Base-by-base conservation (phyloP, 2,113 vertebrate genomes). In the Pycnonotus jocosus region DNA sequence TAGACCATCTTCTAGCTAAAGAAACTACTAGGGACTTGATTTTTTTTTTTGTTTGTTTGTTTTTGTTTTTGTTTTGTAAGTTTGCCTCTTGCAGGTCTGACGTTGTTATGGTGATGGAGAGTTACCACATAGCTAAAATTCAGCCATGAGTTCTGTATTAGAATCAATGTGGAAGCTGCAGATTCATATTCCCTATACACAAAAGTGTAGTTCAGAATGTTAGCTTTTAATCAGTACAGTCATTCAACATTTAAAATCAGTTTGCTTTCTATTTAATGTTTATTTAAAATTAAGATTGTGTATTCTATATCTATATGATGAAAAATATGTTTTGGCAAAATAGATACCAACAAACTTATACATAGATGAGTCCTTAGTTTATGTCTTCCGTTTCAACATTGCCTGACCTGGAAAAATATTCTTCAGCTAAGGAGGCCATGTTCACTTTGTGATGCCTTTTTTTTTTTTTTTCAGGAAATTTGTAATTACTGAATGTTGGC, bases 1-100 rank as follows among this genome's bases (percentile, higher is more conserved):
- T 50, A 78, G 31, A 81, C 50, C 64, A 54, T 89, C 31, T 69
- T 93, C 44, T 48, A 95, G 60, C 50, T 90, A 78, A 81, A 61
- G 31, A 97, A 96, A 86, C 56, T 92, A 87, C 35, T 88, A 92
- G 60, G 81, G 78, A 86, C 89, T 70, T 93, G 72, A 20, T 81
- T 91, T 90, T 48, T n/a, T 86, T 95, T 48, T 28, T 86, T 95
- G 31, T 57, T 92, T 95, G 92, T 56, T n/a, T 81, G n/a, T 92
- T 90, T 48, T 35, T 85, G 94, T 48, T 22, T 86, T 95, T 19
- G 22, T 42, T 61, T 90, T 93, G 91, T 54, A 70, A 38, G 71
- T 94, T 91, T 90, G n/a, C 15, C 38, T 83, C 73, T 87, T 95
- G 76, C n/a, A 89, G 53, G 33, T 80, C 51, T 96, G 64, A 92